These are phyloP conservation scores for Aix galericulata DNA, from an alignment of 2,113 vertebrate species.

Conservation along the genomic window DNA sequence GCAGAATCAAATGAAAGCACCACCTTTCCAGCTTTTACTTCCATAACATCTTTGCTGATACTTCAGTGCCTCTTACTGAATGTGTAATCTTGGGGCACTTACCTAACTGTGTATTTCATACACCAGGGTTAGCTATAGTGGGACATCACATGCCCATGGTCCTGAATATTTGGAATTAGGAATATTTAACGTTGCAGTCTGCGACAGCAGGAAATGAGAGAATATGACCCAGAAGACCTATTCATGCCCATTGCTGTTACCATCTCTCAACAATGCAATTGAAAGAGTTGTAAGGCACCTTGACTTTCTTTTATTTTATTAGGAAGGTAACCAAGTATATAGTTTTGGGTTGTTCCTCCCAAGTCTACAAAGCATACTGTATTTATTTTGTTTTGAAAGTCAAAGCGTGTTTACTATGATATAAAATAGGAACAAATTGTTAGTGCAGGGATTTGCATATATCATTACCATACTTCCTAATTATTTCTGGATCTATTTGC, in stretches of 20 bases:
- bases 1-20: not conserved
- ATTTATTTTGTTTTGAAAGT: constrained; percentile 8
- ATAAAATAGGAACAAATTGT: constrained; percentile 16
- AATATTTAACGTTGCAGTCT: not conserved
- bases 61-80: not conserved
- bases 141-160: fast-evolving
- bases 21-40: not conserved
- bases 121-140: not conserved
- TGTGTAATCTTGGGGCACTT: not conserved
- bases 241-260: not conserved
- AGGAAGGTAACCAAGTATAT: not conserved
- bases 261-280: not conserved
- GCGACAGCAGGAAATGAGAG: not conserved
- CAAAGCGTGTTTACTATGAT: not conserved
- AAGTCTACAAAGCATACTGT: not conserved
- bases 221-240: not conserved
- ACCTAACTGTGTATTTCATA: not conserved
- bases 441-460: not conserved
- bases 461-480: constrained; percentile 41
- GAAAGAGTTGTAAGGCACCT: not conserved
- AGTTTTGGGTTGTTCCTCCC: not conserved
- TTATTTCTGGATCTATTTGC: constrained; percentile 40
- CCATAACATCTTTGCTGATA: not conserved
- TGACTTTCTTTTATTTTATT: not conserved
- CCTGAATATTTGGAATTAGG: too few relatives aligned